phyloP scores from a whole-genome alignment of 2,113 vertebrate genomes.

The Nannobrachium achirus region DNA sequence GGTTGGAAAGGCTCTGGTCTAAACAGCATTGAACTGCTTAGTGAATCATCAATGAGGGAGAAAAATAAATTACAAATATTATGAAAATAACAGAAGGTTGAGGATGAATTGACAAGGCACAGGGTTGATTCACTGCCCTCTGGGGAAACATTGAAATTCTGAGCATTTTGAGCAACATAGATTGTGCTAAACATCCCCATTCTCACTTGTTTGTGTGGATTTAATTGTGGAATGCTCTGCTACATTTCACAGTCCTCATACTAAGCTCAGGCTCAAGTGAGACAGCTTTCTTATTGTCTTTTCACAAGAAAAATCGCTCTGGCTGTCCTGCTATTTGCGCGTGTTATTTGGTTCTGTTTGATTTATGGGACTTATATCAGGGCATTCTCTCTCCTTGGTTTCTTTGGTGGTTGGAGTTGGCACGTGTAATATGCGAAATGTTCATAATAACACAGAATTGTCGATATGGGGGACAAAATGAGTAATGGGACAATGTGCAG shows the following conservation, averaged over 20 bases:
- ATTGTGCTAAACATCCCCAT: not conserved
- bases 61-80: slow-evolving; percentile 8
- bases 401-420: slow-evolving; percentile 45
- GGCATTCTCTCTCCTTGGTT: slow-evolving; percentile 31
- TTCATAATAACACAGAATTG: slow-evolving; percentile 24
- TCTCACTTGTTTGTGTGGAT: too few species aligned
- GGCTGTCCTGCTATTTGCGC: not conserved
- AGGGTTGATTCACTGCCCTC: not conserved
- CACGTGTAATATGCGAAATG: slow-evolving; percentile 23
- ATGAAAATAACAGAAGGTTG: slow-evolving; percentile 8
- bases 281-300: too few species aligned
- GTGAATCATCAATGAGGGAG: slow-evolving; percentile 29
- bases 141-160: not conserved
- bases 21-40: not conserved
- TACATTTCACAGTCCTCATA: too few species aligned
- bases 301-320: not conserved
- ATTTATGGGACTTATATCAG: slow-evolving; percentile 36
- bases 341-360: slow-evolving; percentile 49
- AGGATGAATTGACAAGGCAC: not conserved
- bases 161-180: not conserved
- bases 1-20: slow-evolving; percentile 1
- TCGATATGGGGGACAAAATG: slow-evolving; percentile 58
- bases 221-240: too few species aligned
- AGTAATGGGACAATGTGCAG: slow-evolving; percentile 39
- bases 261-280: too few species aligned